These are phyloP conservation scores for Cyaniris semiargus DNA, from an alignment of 2,888 invertebrate genomes.

Conservation along the genomic window DNA sequence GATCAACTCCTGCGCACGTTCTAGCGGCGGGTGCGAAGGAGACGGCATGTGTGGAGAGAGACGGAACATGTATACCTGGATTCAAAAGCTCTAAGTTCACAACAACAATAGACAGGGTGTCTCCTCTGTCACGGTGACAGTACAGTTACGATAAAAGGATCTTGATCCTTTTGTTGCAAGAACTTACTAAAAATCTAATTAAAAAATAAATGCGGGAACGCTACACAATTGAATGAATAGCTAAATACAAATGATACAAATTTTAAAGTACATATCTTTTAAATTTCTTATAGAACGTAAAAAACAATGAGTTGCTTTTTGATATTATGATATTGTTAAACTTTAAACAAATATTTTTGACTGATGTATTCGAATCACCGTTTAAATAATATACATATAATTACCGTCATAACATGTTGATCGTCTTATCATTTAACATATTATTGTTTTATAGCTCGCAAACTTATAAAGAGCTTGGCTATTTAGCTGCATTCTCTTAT, in stretches of 20 bases:
- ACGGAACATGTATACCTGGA: constrained; percentile 62
- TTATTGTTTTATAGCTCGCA: neutral
- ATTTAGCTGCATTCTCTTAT: neutral
- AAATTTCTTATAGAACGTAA: neutral
- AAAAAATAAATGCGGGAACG: too few relatives aligned
- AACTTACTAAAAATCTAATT: neutral
- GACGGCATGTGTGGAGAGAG: constrained; percentile 52
- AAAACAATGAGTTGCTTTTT: neutral
- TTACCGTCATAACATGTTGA: neutral
- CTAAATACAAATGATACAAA: neutral
- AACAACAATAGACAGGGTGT: constrained; percentile 44
- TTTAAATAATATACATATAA: neutral
- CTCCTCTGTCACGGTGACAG: constrained; percentile 19
- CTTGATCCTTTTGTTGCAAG: neutral
- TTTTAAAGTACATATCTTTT: neutral
- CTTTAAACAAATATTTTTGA: neutral
- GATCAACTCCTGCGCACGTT: constrained; percentile 72
- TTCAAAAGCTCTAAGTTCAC: constrained; percentile 62
- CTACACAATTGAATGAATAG: too few relatives aligned
- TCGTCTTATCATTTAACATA: neutral
- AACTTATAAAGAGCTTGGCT: neutral
- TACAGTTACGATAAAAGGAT: constrained; percentile 2
- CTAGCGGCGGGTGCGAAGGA: constrained; percentile 58
- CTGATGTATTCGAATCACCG: neutral
- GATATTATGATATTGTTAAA: neutral